Evolutionary conservation across 2,888 invertebrate species (phyloP), one percentile per base, ranked within the genome.

Genomic region (Meganola albula): DNA sequence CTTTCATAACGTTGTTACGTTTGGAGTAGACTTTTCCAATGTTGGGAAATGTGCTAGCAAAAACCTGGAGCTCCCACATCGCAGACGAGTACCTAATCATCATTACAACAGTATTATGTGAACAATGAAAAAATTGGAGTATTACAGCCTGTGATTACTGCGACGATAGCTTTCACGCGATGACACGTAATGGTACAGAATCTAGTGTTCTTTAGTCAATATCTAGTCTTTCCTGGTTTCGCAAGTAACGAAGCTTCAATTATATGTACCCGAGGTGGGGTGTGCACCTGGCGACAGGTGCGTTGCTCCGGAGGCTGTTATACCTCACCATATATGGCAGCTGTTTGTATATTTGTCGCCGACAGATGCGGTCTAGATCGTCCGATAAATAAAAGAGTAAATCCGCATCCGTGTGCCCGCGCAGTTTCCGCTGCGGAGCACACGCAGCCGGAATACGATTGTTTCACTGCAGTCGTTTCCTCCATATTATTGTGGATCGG

Each of bases 331-430:
- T 72, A 74, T 70, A 64, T 63, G 72, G 78, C 83, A 84, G 84
- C 82, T 84, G 76, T 63, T 61, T 60, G 40, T 20, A 61, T 54
- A 65, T 63, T 66, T 74, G 74, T 73, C 73, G 71, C 62, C 68
- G 78, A 73, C 84, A 84, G 83, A 85, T 85, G 84, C 68, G 69
- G 74, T 82, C 78, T 78, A 80, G 80, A 82, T 84, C 71, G 73
- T 42, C 57, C 69, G 75, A 77, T 76, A 74, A 75, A 75, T 71
- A 73, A 82, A 79, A 75, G 77, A 79, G 72, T 69, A 75, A 75
- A 69, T 72, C 72, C 66, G 74, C 75, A 80, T 79, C 79, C 80
- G 74, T 61, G 57, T 66, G 74, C 63, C 62, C 56, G 63, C 64
- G 57, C 76, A 67, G 78, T 69, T 82, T 79, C 80, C 83, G 80